These are phyloP conservation scores for Limnodromus scolopaceus DNA, from an alignment of 2,797 vertebrate genomes.

Conservation along the genomic window DNA sequence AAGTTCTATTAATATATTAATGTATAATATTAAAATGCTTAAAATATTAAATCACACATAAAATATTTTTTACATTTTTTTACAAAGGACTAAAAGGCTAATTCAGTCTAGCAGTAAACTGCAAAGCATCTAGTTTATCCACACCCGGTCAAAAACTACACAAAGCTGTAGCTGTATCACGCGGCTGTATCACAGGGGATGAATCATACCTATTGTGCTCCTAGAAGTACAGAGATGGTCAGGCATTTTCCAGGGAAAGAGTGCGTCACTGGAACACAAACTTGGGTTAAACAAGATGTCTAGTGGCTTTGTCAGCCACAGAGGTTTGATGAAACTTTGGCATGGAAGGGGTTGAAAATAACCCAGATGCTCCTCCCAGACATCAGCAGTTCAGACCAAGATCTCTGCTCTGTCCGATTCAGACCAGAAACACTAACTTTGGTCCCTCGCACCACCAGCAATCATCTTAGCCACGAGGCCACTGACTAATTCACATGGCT, in stretches of 20 bases:
- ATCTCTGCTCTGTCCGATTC: neutral
- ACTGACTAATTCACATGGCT: neutral
- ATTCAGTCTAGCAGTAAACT: neutral
- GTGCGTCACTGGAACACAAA: neutral
- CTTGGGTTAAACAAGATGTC: neutral
- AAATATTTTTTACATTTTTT: neutral
- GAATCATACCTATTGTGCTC: neutral
- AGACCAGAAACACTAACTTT: neutral
- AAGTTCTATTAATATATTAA: neutral
- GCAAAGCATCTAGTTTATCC: neutral
- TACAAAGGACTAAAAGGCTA: neutral
- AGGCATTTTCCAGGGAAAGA: neutral
- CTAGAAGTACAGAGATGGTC: neutral
- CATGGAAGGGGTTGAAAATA: neutral
- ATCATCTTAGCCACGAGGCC: neutral
- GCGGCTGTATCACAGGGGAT: neutral
- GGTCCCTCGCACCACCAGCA: rapidly evolving
- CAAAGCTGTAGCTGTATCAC: neutral
- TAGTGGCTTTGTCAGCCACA: neutral
- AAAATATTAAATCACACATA: neutral
- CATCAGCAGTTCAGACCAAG: neutral
- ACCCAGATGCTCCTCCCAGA: neutral
- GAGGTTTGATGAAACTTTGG: neutral
- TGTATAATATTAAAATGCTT: neutral
- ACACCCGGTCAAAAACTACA: neutral